phyloP scores from a whole-genome alignment of 2,888 invertebrate species.

The Lordiphosa andalusiaca region DNA sequence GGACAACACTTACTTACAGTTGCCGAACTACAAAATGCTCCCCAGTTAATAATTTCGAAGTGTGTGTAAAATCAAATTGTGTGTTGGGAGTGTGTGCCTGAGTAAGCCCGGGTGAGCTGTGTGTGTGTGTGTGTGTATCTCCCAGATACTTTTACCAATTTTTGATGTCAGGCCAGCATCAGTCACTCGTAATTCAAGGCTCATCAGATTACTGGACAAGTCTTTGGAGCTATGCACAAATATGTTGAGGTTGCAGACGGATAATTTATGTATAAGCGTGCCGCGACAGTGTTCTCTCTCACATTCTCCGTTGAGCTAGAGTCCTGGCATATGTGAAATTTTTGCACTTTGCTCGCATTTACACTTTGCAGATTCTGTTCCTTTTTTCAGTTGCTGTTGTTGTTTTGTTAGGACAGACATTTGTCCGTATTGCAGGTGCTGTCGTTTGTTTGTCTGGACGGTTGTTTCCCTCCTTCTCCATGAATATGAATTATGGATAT shows the following conservation, averaged over 20 bases:
- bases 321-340: conserved; percentile 58
- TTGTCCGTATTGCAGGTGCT: conserved; percentile 77
- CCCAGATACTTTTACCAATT: conserved; percentile 24
- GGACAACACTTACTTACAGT: conserved; percentile 46
- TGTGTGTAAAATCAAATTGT: conserved; percentile 75
- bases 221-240: conserved; percentile 13
- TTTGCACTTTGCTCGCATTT: conserved; percentile 59
- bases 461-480: conserved; percentile 54
- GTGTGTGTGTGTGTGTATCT: too few species aligned
- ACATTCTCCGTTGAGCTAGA: conserved; percentile 3
- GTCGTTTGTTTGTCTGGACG: conserved; percentile 48
- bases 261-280: conserved; percentile 54
- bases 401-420: conserved; percentile 44
- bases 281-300: conserved; percentile 19
- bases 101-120: not conserved
- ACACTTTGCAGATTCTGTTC: conserved; percentile 49
- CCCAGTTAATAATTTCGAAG: conserved; percentile 76
- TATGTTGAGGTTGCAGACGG: conserved; percentile 3
- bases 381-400: conserved; percentile 9
- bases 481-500: conserved; percentile 78
- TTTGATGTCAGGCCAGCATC: conserved; percentile 21
- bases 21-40: conserved; percentile 76
- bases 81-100: conserved; percentile 13
- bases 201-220: conserved; percentile 44
- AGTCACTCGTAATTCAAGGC: conserved; percentile 40